Evolutionary conservation across 2,113 vertebrate genomes (phyloP), one percentile per base, ranked within the genome.

Genomic region (Sander lucioperca): DNA sequence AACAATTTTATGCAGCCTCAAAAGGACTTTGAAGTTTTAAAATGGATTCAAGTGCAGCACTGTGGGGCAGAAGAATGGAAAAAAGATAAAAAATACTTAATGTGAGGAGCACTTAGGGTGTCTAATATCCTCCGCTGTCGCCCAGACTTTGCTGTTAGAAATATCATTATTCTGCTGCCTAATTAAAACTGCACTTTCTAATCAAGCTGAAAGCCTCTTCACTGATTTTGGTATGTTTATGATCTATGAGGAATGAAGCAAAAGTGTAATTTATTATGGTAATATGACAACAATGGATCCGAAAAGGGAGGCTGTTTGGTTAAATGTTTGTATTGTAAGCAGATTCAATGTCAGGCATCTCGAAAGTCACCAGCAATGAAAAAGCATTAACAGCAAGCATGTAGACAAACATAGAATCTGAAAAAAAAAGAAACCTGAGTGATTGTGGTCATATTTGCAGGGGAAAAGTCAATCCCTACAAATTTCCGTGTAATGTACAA

Each of bases 1-100:
- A 68, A 54, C 11, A 69, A 63, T 50, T 54, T 48, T 3, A 43
- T 13, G 51, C 23, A 6, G 43, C 58, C 27, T 62, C 11, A 27
- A 16, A n/a, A 50, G 10, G 67, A 47, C 43, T 79, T 62, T 47
- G 68, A 75, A 62, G 75, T 74, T 63, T 84, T 54, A 66, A 76
- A 86, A 73, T 62, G 25, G 58, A 79, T 75, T 63, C 13, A n/a
- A 69, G 57, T 23, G 51, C 13, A 9, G 43, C 62, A 33, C 47
- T 69, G 36, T 48, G 36, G 21, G 69, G 43, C 59, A 65, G 36
- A 39, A 18, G 2, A 56, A 47, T 14, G 19, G 7, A 15, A 58
- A 7, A 27, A 57, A 43, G 21, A 48, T 63, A 25, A 57, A 21
- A 63, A 27, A 62, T 16, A 25, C 2, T 57, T 64, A 27, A 58